phyloP scores from a whole-genome alignment of 1,140 invertebrate species.

The Drosophila albomicans region DNA sequence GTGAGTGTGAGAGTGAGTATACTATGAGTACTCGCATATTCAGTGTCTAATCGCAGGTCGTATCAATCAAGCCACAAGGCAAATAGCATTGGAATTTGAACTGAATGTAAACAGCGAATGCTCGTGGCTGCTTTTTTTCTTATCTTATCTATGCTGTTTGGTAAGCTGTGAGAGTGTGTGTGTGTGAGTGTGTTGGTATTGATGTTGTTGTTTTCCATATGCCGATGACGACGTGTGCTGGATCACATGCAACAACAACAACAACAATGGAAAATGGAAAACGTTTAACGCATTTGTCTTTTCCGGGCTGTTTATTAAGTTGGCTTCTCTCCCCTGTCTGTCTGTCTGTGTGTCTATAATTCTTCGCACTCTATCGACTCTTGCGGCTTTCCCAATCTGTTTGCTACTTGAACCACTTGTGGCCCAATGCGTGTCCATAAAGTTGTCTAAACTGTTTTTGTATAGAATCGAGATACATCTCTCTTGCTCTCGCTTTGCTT shows the following conservation, averaged over 20 bases:
- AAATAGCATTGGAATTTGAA: constrained; percentile 48
- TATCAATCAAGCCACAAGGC: constrained; percentile 56
- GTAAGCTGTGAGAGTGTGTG: constrained; percentile 14
- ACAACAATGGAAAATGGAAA: constrained; percentile 7
- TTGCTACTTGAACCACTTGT: constrained; percentile 5
- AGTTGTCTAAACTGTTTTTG: constrained; percentile 39
- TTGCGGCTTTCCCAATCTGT: constrained; percentile 29
- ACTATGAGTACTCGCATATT: constrained; percentile 1
- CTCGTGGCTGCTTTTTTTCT: constrained; percentile 19
- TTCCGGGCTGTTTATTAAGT: constrained; percentile 28
- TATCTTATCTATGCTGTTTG: constrained; percentile 51
- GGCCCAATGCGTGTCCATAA: constrained; percentile 25
- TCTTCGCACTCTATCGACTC: background rate
- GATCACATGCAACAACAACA: constrained; percentile 22
- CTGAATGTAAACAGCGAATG: constrained; percentile 46
- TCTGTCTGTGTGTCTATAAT: background rate
- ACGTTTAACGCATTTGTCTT: constrained; percentile 31
- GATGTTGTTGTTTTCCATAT: constrained; percentile 19
- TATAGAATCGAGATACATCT: constrained; percentile 7
- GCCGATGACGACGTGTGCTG: constrained; percentile 27
- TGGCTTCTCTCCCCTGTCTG: background rate
- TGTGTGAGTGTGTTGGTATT: background rate
- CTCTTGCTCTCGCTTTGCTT: background rate
- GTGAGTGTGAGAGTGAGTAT: too few species aligned
- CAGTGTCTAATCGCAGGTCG: constrained; percentile 25